Percentiles rank a stretch among this genome's conserved stretches.
Conservation (phyloP, 2,888 invertebrate species). For the Pterostichus madidus region DNA sequence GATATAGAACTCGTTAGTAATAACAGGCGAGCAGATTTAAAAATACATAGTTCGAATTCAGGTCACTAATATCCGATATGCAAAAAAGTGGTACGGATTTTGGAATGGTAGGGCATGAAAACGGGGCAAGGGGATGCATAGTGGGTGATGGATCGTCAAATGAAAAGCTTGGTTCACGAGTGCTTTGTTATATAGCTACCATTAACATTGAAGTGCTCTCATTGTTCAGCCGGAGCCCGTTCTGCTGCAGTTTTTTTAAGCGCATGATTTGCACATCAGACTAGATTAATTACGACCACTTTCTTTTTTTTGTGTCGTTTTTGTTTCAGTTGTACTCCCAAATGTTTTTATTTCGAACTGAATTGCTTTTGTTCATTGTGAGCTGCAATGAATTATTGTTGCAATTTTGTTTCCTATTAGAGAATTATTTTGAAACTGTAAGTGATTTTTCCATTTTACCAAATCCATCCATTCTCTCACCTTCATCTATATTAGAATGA, state of each 20-base stretch:
- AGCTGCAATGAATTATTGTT: conserved; percentile 44
- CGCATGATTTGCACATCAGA: conserved; percentile 64
- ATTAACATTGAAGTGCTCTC: conserved; percentile 58
- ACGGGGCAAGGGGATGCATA: neutral
- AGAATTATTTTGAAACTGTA: conserved; percentile 44
- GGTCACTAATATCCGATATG: conserved; percentile 46
- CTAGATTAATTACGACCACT: conserved; percentile 61
- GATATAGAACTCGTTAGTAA: neutral
- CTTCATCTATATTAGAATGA: conserved; percentile 7
- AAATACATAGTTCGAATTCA: conserved; percentile 29
- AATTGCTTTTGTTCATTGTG: conserved; percentile 60
- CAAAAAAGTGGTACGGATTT: conserved; percentile 32
- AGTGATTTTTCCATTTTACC: conserved; percentile 36
- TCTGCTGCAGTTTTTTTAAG: conserved; percentile 58
- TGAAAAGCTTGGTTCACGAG: conserved; percentile 53
- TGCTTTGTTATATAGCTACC: conserved; percentile 58
- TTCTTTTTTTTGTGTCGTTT: conserved; percentile 50
- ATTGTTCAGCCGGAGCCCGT: conserved; percentile 45
- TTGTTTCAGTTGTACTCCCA: conserved; percentile 54
- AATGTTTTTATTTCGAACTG: conserved; percentile 58
- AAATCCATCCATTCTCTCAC: conserved; percentile 10
- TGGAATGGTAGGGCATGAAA: neutral
- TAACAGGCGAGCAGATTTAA: conserved; percentile 16
- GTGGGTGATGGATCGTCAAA: conserved; percentile 54
- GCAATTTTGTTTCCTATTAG: conserved; percentile 49